These are phyloP conservation scores for Quadroppia sp. DNA, from an alignment of 2,888 invertebrate species.

Conservation along the genomic window DNA sequence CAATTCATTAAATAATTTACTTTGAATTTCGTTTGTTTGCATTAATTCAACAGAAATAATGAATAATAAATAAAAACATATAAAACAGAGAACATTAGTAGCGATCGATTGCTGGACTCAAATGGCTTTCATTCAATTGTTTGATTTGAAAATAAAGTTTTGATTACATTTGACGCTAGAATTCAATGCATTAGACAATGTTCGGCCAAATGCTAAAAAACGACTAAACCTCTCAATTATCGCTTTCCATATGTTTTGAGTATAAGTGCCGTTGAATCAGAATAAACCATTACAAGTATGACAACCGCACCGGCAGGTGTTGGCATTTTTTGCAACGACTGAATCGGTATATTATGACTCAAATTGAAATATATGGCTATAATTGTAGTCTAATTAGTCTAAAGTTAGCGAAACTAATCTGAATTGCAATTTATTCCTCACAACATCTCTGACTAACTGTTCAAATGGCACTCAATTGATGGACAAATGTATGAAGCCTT, in stretches of 20 bases:
- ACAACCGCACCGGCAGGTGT: not conserved
- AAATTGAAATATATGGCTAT: slow-evolving; percentile 28
- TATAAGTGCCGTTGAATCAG: slow-evolving; percentile 7
- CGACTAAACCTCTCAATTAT: not conserved
- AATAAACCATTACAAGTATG: slow-evolving; percentile 9
- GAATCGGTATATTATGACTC: slow-evolving; percentile 23
- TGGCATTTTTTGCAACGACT: not conserved
- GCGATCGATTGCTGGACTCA: slow-evolving; percentile 8
- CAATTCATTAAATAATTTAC: not conserved
- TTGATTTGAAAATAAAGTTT: not conserved
- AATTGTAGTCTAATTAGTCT: slow-evolving; percentile 17
- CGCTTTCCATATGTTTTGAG: slow-evolving; percentile 14
- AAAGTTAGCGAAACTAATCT: slow-evolving; percentile 1
- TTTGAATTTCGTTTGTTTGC: not conserved
- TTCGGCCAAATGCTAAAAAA: not conserved
- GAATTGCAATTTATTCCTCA: slow-evolving; percentile 14
- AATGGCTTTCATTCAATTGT: not conserved
- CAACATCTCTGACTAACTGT: not conserved
- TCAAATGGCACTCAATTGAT: not conserved
- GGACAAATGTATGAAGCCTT: not conserved
- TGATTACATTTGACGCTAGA: not conserved
- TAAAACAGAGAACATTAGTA: not conserved
- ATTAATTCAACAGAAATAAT: not conserved
- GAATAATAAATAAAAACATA: not conserved
- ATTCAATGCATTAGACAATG: not conserved